Evolutionary conservation across 2,888 invertebrate species (phyloP).

Genomic region (Cephus sareptanus): DNA sequence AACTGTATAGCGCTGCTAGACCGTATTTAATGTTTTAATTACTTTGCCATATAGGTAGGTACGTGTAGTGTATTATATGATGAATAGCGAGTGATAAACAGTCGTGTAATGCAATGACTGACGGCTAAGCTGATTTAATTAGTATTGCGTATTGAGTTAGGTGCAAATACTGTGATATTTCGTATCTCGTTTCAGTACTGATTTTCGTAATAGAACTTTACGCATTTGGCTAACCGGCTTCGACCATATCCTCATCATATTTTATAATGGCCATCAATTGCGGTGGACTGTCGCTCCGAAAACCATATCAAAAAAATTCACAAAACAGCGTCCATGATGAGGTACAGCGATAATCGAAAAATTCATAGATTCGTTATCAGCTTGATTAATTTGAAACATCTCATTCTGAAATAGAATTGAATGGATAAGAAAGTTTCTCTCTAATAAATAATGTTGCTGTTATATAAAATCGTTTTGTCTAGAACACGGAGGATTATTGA

Average conservation of each 20-base stretch:
- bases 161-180: conserved; percentile 16
- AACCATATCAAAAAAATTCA: not conserved
- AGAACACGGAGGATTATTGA: too few relatives aligned
- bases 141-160: conserved; percentile 33
- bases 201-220: not conserved
- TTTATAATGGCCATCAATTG: not conserved
- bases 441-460: not conserved
- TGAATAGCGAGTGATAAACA: conserved; percentile 6
- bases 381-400: not conserved
- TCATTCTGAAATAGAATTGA: not conserved
- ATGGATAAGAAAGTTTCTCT: not conserved
- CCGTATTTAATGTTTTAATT: not conserved
- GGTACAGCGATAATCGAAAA: too few relatives aligned
- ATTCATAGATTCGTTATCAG: not conserved
- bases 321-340: not conserved
- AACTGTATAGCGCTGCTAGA: not conserved
- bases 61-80: not conserved
- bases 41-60: not conserved
- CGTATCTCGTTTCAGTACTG: not conserved
- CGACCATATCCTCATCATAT: not conserved
- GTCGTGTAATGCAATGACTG: conserved; percentile 47
- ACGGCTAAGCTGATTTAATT: conserved; percentile 36
- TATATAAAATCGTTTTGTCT: not conserved
- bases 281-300: not conserved
- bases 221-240: not conserved